phyloP scores from a whole-genome alignment of 2,113 vertebrate species.

The Pseudopipra pipra region DNA sequence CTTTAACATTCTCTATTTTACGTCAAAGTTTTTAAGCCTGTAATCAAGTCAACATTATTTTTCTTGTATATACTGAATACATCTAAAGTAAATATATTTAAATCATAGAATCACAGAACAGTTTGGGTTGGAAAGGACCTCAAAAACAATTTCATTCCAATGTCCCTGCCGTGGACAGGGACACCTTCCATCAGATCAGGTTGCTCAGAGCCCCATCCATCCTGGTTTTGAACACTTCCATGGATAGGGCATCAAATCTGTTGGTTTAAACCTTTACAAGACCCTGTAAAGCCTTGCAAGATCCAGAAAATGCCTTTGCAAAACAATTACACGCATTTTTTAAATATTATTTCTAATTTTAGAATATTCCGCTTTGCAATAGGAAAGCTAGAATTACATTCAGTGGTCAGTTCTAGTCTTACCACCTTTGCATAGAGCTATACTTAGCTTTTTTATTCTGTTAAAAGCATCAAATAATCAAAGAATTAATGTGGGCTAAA shows the following conservation, averaged over 20 bases:
- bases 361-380: background rate
- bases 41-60: background rate
- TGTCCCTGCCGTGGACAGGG: accelerated
- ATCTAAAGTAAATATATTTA: background rate
- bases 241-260: background rate
- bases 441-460: background rate
- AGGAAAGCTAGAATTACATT: background rate
- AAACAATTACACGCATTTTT: background rate
- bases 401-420: background rate
- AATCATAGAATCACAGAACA: background rate
- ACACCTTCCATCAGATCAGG: accelerated
- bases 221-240: background rate
- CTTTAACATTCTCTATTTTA: background rate
- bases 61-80: background rate
- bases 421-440: background rate
- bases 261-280: background rate
- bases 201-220: background rate
- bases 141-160: background rate
- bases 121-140: background rate
- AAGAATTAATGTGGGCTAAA: constrained; percentile 13
- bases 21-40: background rate
- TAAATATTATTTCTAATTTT: background rate
- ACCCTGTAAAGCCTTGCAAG: background rate
- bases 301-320: background rate
- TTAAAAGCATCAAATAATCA: background rate